These are phyloP conservation scores for Drosophila koepferae DNA, from an alignment of 2,888 invertebrate species.

Conservation along the genomic window DNA sequence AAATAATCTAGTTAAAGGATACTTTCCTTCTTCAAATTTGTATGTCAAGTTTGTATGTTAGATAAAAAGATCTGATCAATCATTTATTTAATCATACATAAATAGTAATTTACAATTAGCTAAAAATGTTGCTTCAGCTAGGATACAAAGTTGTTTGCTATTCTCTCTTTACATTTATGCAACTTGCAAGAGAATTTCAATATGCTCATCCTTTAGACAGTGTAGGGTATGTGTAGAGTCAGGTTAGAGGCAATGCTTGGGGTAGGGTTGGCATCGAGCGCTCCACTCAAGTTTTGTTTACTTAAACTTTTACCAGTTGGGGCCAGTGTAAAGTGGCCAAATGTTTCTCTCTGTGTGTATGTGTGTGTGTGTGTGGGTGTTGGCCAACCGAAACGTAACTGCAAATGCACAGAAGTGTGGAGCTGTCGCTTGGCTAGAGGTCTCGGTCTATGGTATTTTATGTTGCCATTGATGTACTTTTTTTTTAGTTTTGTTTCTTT, in stretches of 20 bases:
- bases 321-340: slow-evolving; percentile 73
- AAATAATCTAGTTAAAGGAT: too few species aligned
- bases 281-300: slow-evolving; percentile 73
- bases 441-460: slow-evolving; percentile 63
- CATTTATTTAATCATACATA: too few species aligned
- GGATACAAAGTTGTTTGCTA: neutral
- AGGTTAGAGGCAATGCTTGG: slow-evolving; percentile 4
- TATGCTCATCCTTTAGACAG: neutral
- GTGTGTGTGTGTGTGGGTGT: slow-evolving; percentile 52
- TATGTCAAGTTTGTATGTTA: too few species aligned
- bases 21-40: too few species aligned
- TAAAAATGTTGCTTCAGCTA: too few species aligned
- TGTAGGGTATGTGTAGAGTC: neutral
- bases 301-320: slow-evolving; percentile 79
- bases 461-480: slow-evolving; percentile 51
- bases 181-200: neutral
- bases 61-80: too few species aligned
- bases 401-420: slow-evolving; percentile 30
- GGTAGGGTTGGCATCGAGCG: slow-evolving; percentile 31
- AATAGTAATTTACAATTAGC: too few species aligned
- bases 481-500: slow-evolving; percentile 61
- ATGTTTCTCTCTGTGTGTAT: neutral
- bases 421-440: slow-evolving; percentile 40
- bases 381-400: slow-evolving; percentile 24
- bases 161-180: neutral